These are phyloP conservation scores for Atta texana DNA, from an alignment of 1,140 invertebrate genomes.

Conservation along the genomic window DNA sequence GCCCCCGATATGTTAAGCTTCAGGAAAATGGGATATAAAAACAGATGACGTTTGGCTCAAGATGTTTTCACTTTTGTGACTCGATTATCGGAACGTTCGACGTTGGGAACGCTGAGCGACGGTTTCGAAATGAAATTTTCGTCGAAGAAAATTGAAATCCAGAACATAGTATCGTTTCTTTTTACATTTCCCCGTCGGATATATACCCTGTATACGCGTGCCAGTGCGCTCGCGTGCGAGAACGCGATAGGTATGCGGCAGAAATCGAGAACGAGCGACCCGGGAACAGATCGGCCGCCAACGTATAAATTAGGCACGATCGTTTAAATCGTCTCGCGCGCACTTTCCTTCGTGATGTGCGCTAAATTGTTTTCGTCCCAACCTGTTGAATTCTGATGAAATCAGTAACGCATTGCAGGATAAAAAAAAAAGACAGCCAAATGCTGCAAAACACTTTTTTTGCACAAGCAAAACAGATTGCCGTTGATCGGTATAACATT, in stretches of 20 bases:
- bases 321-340: conserved; percentile 47
- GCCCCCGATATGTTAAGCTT: neutral
- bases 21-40: neutral
- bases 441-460: conserved; percentile 12
- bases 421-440: conserved; percentile 4
- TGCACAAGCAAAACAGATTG: neutral
- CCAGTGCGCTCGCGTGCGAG: conserved; percentile 38
- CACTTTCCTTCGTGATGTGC: conserved; percentile 33
- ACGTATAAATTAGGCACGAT: conserved; percentile 58
- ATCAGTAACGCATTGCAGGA: neutral
- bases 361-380: conserved; percentile 56
- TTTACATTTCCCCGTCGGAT: neutral
- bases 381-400: conserved; percentile 53
- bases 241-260: conserved; percentile 41
- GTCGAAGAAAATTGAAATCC: neutral
- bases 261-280: conserved; percentile 48
- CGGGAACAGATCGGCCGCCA: conserved; percentile 15
- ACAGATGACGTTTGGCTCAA: neutral
- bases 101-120: neutral
- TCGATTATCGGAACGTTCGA: neutral
- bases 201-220: neutral
- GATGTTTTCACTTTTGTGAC: neutral
- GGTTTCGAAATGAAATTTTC: neutral
- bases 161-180: no score
- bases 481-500: conserved; percentile 19